Evolutionary conservation across 2,888 invertebrate genomes (phyloP), one percentile per base, ranked within the genome.

Genomic region (Drosophila nr. perissopoda): DNA sequence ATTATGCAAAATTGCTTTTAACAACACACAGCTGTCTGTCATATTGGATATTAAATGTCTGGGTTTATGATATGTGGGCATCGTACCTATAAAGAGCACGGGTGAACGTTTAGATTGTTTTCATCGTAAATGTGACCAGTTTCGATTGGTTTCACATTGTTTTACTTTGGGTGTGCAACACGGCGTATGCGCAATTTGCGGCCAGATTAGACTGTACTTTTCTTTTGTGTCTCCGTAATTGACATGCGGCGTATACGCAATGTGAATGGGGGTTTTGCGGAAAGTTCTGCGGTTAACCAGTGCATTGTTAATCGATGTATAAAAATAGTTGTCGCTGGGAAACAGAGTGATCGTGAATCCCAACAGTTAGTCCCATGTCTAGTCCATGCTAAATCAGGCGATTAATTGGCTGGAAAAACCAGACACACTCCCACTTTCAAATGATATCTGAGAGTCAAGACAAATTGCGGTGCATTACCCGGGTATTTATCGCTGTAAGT

Each of bases 371-470:
- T 76, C 73, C 25, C 46, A 4, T 16, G 8, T 16, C 46, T 25
- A 25, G 25, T 46, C 46, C 25, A 25, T 25, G 27, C 46, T 25
- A 27, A 74, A 89, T 83, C 89, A 70, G 60, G 27, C 57, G 25
- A 7, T 67, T 79, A 84, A 89, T 83, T 84, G 79, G 13, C 25
- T 79, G 79, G 79, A 81, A 89, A 84, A 73, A 53, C 88, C 88
- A 27, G 34, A 51, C 62, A 25, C 42, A 46, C 75, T 33, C 62
- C 76, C 65, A 70, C 49, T 66, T 65, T 59, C 25, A 38, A 21
- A 34, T 40, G 11, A 53, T 53, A 69, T 46, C 51, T 57, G 54
- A 61, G 48, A 59, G 59, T 54, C 61, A 7, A 65, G 76, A 52
- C 66, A 54, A 54, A 57, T 63, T 60, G 51, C 48, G 57, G 36